Evolutionary conservation across 2,113 vertebrate genomes (phyloP).

Genomic region (Strix aluco): DNA sequence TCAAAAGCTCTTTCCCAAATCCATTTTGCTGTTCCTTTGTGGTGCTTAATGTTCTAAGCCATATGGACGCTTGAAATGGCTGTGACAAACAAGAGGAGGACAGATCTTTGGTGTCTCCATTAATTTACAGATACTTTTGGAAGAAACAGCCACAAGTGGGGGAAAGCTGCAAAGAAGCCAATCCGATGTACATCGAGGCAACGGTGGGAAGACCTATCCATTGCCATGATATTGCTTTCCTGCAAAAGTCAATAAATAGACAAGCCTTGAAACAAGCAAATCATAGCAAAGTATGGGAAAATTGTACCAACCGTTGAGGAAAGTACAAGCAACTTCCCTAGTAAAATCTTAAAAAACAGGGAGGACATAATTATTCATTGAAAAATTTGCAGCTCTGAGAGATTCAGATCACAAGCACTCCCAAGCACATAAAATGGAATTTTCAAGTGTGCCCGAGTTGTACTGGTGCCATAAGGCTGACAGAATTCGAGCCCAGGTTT

Average conservation of each 20-base stretch:
- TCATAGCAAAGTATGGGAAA: not conserved
- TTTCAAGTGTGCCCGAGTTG: not conserved
- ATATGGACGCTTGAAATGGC: accelerated
- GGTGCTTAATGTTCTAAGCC: not conserved
- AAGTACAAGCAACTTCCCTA: not conserved
- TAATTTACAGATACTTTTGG: not conserved
- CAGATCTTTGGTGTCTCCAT: not conserved
- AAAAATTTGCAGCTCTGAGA: not conserved
- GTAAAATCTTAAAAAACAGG: not conserved
- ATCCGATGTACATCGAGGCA: not conserved
- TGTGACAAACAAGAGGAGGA: not conserved
- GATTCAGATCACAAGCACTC: not conserved
- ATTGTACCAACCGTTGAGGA: not conserved
- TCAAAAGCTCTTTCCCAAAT: not conserved
- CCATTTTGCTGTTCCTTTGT: not conserved
- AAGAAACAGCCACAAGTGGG: not conserved
- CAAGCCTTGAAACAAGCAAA: not conserved
- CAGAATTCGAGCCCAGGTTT: not conserved
- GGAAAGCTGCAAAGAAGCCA: not conserved
- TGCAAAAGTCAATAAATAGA: not conserved
- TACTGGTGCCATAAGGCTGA: not conserved
- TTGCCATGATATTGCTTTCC: not conserved
- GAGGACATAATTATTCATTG: not conserved
- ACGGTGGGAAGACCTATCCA: accelerated
- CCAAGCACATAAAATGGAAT: not conserved